Evolutionary conservation across 2,113 vertebrate species (phyloP), one percentile per base, ranked within the genome.

Genomic region (Python bivittatus): DNA sequence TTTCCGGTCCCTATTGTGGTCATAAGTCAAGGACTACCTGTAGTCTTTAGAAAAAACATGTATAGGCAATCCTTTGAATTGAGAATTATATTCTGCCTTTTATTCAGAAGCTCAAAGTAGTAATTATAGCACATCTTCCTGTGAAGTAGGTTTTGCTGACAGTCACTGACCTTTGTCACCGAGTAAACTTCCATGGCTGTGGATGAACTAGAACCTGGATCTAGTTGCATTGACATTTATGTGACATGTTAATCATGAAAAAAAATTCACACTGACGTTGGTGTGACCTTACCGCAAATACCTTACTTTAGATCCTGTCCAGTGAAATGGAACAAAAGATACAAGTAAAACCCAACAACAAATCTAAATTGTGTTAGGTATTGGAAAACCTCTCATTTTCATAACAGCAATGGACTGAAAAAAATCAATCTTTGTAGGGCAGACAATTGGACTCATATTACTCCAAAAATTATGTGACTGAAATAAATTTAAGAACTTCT

Each of bases 371-470:
- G 20, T 22, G 33, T 42, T 42, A 79, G 7, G 22, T 79, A 79
- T 38, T 38, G 68, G n/a, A 38, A 17, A 79, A 38, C 52, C 68
- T 52, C 38, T 25, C 88, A 12, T 10, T 79, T 25, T 93, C 90
- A 86, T 60, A 44, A 10, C 25, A 88, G 93, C 87, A 92, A 38
- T 84, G 25, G 5, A 53, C 56, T 92, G 15, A 48, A 42, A 79
- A 79, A 29, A 38, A 84, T 93, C 89, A 86, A 94, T 56, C 52
- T 53, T 48, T 0, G 42, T 6, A 93, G 20, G 7, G 61, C 93
- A 52, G 79, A 94, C 89, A 0, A 88, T 10, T 5, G 29, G 53
- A 84, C 3, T 1, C 0, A 33, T 91, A 96, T 88, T 89, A 29
- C 33, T 52, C 15, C 83, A 90, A 42, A 23, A 13, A 61, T 72